Evolutionary conservation across 2,888 invertebrate species (phyloP).

Genomic region (Neocrepidodera transversa): DNA sequence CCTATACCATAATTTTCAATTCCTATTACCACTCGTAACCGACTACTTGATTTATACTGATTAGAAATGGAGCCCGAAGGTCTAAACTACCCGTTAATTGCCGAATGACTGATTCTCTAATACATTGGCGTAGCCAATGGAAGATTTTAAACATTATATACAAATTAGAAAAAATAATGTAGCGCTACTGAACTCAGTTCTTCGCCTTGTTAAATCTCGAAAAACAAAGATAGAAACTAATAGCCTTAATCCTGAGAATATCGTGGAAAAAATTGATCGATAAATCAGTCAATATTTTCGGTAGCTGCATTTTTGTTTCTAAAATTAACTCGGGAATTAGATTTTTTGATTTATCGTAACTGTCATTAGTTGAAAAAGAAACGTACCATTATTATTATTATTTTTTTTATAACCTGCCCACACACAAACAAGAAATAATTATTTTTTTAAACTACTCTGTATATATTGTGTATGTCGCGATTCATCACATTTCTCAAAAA

Average conservation of each 20-base stretch:
- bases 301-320: conserved; percentile 36
- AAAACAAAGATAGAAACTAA: conserved; percentile 24
- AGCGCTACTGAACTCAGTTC: not conserved
- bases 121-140: conserved; percentile 18
- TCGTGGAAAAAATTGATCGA: conserved; percentile 19
- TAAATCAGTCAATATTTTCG: conserved; percentile 31
- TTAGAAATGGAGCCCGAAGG: conserved; percentile 48
- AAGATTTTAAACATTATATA: too few species aligned
- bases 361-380: conserved; percentile 29
- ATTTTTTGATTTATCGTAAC: conserved; percentile 33
- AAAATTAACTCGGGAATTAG: conserved; percentile 35
- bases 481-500: conserved; percentile 5
- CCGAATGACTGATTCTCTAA: conserved; percentile 35
- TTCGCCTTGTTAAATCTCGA: conserved; percentile 2
- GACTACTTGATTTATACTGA: conserved; percentile 53
- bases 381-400: conserved; percentile 22
- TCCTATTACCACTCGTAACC: conserved; percentile 39
- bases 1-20: conserved; percentile 25
- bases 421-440: too few species aligned
- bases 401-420: not conserved
- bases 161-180: too few species aligned
- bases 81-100: conserved; percentile 37
- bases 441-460: not conserved
- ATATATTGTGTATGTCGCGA: not conserved
- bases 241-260: conserved; percentile 24